phyloP scores from a whole-genome alignment of 2,113 vertebrate species.

The Sus scrofa region T2T-Sscrofa CM000814.6:115618001-115618500 shows the following conservation, averaged over 20 bases:
- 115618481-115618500: conserved; percentile 13
- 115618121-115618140: too few relatives aligned
- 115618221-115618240: not conserved
- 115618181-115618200: conserved; percentile 50
- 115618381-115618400: conserved; percentile 62
- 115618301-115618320: conserved; percentile 55
- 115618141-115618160: too few relatives aligned
- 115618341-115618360: not conserved
- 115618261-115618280: not conserved
- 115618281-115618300: conserved; percentile 37
- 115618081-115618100: too few relatives aligned
- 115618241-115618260: conserved; percentile 41
- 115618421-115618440: not conserved
- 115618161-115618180: not conserved
- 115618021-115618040: too few relatives aligned
- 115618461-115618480: conserved; percentile 43
- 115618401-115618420: conserved; percentile 52
- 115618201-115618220: conserved; percentile 43
- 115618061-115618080: too few relatives aligned
- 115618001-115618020: too few relatives aligned
- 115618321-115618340: conserved; percentile 31
- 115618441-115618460: conserved; percentile 10
- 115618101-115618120: too few relatives aligned
- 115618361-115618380: conserved; percentile 58
- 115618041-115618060: too few relatives aligned